Conservation (phyloP, 2,888 invertebrate species). For the Hirtodrosophila histrioides region DNA sequence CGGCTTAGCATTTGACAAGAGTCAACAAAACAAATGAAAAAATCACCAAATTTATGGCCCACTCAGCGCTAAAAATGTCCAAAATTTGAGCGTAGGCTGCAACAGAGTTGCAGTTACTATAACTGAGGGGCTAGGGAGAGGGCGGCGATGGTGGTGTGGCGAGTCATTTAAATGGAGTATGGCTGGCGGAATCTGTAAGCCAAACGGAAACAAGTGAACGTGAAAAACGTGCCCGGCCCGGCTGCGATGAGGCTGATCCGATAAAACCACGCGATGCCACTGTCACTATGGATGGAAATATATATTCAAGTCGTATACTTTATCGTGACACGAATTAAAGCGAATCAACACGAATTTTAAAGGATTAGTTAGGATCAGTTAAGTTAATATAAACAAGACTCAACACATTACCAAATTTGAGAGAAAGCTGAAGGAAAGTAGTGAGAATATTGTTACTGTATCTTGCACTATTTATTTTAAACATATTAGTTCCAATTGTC, state of each 20-base stretch:
- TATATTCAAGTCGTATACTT: background rate
- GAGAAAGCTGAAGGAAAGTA: no score
- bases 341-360: background rate
- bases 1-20: constrained; percentile 42
- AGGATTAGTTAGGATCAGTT: no score
- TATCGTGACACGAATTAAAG: constrained; percentile 18
- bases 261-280: constrained; percentile 39
- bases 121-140: background rate
- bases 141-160: background rate
- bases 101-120: constrained; percentile 17
- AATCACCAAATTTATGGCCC: constrained; percentile 67
- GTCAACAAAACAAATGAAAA: constrained; percentile 36
- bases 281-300: background rate
- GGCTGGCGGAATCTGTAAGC: constrained; percentile 40
- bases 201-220: constrained; percentile 74
- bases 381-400: no score
- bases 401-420: no score
- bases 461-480: no score
- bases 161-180: constrained; percentile 33
- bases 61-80: constrained; percentile 52
- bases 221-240: constrained; percentile 67
- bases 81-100: constrained; percentile 46
- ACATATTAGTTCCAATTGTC: no score
- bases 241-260: constrained; percentile 28
- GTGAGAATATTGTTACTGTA: no score